A percentile compares a stretch with the other conserved stretches of the same genome.
phyloP scores from a whole-genome alignment of 2,113 vertebrate genomes.

The Pangasianodon hypophthalmus region DNA sequence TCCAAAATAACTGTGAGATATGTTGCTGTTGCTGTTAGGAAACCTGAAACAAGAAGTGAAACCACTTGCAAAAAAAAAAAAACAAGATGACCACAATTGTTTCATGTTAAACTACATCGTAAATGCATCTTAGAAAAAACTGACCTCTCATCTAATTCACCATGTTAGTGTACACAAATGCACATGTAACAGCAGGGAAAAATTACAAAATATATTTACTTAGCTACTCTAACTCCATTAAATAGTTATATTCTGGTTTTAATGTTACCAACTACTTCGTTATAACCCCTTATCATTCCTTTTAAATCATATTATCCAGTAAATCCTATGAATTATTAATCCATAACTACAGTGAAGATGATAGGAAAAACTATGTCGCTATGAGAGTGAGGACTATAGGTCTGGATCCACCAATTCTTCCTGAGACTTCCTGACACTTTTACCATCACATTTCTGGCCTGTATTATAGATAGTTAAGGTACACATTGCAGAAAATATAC shows the following conservation, averaged over 20 bases:
- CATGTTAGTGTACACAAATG: constrained; percentile 2
- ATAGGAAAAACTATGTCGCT: not conserved
- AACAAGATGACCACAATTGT: constrained; percentile 25
- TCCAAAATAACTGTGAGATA: constrained; percentile 24
- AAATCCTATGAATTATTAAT: not conserved
- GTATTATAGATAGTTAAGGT: too few relatives aligned
- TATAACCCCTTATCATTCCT: not conserved
- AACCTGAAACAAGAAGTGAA: constrained; percentile 62
- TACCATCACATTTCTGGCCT: not conserved
- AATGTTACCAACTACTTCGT: not conserved
- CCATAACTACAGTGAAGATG: not conserved
- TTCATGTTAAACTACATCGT: constrained; percentile 6
- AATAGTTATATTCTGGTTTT: not conserved
- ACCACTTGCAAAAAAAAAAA: constrained; percentile 45
- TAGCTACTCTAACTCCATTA: not conserved
- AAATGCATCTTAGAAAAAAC: not conserved
- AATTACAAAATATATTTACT: not conserved
- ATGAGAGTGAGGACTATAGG: not conserved
- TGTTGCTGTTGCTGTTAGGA: constrained; percentile 8
- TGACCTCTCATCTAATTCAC: not conserved
- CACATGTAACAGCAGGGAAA: not conserved
- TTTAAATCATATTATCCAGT: not conserved
- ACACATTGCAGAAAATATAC: too few relatives aligned
- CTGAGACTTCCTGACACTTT: not conserved
- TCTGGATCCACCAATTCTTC: not conserved